Base-by-base conservation (phyloP, 2,797 vertebrate species). In the Propithecus perrieri region DNA sequence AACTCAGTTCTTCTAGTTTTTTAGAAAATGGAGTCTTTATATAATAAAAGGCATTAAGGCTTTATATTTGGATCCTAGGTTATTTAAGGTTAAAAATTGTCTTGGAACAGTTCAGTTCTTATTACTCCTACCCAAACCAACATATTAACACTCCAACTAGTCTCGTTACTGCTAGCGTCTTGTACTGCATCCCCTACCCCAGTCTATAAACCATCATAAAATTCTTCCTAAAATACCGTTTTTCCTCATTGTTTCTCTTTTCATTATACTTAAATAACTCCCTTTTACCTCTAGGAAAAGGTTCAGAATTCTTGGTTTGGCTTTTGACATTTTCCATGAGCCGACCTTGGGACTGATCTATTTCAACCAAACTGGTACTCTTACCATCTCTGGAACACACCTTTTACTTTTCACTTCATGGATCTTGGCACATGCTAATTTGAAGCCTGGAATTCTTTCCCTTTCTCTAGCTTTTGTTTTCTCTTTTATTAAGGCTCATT, bases 241-340 rank as follows among this genome's bases (percentile, higher is more conserved):
- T 94, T 85, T 50, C 17, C 76, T 92, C 18, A 9, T 61, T 48
- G 46, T 81, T 90, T 88, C n/a, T 81, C 33, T 96, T 30, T 17
- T 75, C 15, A 38, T 0, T 76, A 22, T 92, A 33, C 61, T 89
- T 84, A 8, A 65, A 7, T 76, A n/a, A 72, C 33, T 93, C 50
- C 75, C 53, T 74, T 94, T 96, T 85, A 50, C 41, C 41, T 96
- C 18, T 85, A 93, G 59, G 88, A 88, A 93, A 80, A 84, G 80
- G 57, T 65, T 94, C 69, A 69, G 28, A 78, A 67, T 80, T 92
- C 59, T 81, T 96, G 65, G 1, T 87, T 95, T 95, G 78, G 80
- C 57, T 92, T 96, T 95, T 96, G 88, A 80, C 38, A 53, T 33
- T 84, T 92, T 78, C 50, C 81, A 17, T 84, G 57, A 63, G 67